Evolutionary conservation across 2,888 invertebrate species (phyloP).

Genomic region (Orchesella flavescens): DNA sequence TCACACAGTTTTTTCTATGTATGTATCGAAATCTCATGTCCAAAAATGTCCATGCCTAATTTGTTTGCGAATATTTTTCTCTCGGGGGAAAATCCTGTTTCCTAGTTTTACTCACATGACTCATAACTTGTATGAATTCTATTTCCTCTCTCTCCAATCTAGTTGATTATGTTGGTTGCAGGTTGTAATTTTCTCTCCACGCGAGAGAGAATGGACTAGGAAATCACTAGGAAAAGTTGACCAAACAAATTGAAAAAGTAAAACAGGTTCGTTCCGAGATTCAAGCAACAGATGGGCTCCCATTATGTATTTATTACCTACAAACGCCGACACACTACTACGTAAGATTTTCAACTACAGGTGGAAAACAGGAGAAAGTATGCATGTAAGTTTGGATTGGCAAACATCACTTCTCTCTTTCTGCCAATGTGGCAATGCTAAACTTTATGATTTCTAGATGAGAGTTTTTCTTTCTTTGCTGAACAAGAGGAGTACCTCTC

Average conservation of each 20-base stretch:
- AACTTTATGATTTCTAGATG: not conserved
- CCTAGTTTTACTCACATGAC: not conserved
- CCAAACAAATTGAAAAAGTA: constrained; percentile 25
- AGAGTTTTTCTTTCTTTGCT: not conserved
- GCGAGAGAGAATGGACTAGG: constrained; percentile 7
- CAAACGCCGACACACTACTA: too few relatives aligned
- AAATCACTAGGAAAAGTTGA: constrained; percentile 22
- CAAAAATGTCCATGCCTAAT: too few relatives aligned
- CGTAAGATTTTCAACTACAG: constrained; percentile 1
- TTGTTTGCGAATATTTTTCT: too few relatives aligned
- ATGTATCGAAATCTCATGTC: too few relatives aligned
- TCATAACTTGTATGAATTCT: not conserved
- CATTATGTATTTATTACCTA: constrained; percentile 32
- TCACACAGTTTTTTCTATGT: too few relatives aligned
- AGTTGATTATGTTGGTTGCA: not conserved
- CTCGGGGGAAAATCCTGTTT: too few relatives aligned
- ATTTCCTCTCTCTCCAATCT: not conserved
- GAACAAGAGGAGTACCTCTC: not conserved
- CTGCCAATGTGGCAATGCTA: not conserved
- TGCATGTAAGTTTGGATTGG: not conserved
- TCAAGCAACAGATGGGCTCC: constrained; percentile 58
- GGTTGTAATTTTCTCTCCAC: too few relatives aligned
- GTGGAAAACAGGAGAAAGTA: constrained; percentile 20
- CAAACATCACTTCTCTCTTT: not conserved
- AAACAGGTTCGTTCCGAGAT: constrained; percentile 36